Percentiles rank a stretch among this genome's conserved stretches.
phyloP scores from a whole-genome alignment of 2,797 vertebrate genomes.

The Limnodromus scolopaceus region DNA sequence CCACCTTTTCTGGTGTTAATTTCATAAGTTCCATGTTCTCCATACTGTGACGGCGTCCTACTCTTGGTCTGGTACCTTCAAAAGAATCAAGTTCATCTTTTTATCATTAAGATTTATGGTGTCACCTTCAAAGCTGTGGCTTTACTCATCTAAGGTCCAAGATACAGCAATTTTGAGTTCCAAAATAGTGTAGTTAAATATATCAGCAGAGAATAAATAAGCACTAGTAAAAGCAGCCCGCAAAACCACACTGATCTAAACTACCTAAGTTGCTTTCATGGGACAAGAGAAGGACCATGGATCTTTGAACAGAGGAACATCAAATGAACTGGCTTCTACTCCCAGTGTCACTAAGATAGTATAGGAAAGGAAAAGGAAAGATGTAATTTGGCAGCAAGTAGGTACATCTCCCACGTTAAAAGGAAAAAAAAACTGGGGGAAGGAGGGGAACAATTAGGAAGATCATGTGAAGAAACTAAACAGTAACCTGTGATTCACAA shows the following conservation, averaged over 20 bases:
- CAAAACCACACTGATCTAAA: neutral
- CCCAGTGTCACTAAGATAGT: neutral
- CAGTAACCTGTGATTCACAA: neutral
- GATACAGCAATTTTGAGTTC: neutral
- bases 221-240: neutral
- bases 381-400: neutral
- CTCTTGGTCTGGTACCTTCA: slow-evolving; percentile 86
- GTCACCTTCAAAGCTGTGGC: neutral
- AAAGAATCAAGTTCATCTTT: slow-evolving; percentile 9
- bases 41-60: slow-evolving; percentile 93
- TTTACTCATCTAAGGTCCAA: neutral
- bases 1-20: slow-evolving; percentile 94
- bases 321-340: neutral
- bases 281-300: neutral
- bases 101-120: neutral
- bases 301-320: neutral
- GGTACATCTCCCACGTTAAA: neutral
- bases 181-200: neutral
- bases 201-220: neutral
- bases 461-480: neutral
- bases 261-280: neutral
- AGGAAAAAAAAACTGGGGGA: no score
- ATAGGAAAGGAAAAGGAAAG: neutral
- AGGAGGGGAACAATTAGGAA: neutral
- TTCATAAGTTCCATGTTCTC: slow-evolving; percentile 98